A percentile compares a stretch with the other conserved stretches of the same genome.
phyloP scores from a whole-genome alignment of 2,113 vertebrate species.

The Lophochroa leadbeateri region DNA sequence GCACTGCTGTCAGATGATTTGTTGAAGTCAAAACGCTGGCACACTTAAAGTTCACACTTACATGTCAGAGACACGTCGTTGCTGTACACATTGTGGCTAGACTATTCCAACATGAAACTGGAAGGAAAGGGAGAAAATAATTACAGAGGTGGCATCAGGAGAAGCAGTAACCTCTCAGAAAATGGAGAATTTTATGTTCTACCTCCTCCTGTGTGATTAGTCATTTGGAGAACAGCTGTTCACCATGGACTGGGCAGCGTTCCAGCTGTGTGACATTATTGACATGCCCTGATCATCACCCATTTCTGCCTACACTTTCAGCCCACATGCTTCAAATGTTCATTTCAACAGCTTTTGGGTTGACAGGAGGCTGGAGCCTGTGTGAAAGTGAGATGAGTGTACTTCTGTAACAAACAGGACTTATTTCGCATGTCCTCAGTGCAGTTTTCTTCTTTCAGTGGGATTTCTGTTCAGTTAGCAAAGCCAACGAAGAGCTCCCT shows the following conservation, averaged over 20 bases:
- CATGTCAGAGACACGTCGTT: background rate
- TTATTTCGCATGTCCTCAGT: rapidly evolving
- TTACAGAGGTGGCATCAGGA: background rate
- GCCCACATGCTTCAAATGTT: background rate
- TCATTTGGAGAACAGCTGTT: slow-evolving; percentile 47
- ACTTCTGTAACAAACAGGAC: background rate
- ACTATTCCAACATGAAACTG: background rate
- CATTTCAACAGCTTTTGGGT: background rate
- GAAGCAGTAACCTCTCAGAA: background rate
- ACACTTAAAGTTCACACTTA: background rate
- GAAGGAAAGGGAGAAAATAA: background rate
- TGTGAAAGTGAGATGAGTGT: background rate
- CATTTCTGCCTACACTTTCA: slow-evolving; percentile 1
- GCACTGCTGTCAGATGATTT: background rate
- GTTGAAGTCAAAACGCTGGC: background rate
- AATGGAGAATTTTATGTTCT: background rate
- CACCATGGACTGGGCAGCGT: background rate
- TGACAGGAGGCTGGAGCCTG: background rate
- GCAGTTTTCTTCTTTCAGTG: background rate
- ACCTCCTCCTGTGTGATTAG: slow-evolving; percentile 8
- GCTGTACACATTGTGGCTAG: background rate
- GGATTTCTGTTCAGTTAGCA: background rate
- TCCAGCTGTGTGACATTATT: slow-evolving; percentile 43
- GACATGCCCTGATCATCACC: slow-evolving; percentile 25
- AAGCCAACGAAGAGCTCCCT: background rate